Conservation (phyloP, 2,888 invertebrate genomes). For the Acrobasis consociella region DNA sequence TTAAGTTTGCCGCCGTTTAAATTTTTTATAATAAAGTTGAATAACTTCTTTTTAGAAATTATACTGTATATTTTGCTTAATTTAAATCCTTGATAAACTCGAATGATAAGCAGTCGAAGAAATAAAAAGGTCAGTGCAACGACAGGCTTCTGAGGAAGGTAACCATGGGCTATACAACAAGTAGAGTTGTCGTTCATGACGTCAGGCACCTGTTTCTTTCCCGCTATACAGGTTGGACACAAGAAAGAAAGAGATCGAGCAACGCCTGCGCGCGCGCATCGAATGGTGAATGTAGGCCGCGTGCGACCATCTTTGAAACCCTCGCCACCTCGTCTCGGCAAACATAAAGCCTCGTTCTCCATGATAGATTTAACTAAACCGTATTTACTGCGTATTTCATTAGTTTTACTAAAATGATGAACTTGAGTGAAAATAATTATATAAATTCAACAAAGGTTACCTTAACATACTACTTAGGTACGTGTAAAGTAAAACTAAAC, state of each 20-base stretch:
- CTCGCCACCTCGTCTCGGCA: conserved; percentile 67
- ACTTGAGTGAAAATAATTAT: too few species aligned
- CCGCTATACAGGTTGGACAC: conserved; percentile 32
- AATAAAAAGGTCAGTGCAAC: conserved; percentile 38
- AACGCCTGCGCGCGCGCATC: conserved; percentile 65
- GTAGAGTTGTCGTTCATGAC: conserved; percentile 57
- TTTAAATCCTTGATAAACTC: background rate
- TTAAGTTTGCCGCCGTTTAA: too few species aligned
- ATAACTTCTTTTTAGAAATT: background rate
- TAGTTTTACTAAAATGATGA: too few species aligned
- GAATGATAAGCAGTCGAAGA: conserved; percentile 17
- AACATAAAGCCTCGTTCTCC: conserved; percentile 62
- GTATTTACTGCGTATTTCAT: background rate
- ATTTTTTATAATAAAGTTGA: too few species aligned
- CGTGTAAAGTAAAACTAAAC: too few species aligned
- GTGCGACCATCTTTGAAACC: conserved; percentile 77
- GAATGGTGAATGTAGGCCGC: conserved; percentile 80
- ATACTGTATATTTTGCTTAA: background rate
- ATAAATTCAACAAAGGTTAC: too few species aligned
- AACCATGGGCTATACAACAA: conserved; percentile 51
- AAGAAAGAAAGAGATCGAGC: conserved; percentile 60
- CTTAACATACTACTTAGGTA: too few species aligned
- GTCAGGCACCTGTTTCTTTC: conserved; percentile 52
- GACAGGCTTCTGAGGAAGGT: conserved; percentile 60
- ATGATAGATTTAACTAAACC: conserved; percentile 32